These are phyloP conservation scores for Leptothorax acervorum DNA, from an alignment of 2,888 invertebrate genomes.

Conservation along the genomic window DNA sequence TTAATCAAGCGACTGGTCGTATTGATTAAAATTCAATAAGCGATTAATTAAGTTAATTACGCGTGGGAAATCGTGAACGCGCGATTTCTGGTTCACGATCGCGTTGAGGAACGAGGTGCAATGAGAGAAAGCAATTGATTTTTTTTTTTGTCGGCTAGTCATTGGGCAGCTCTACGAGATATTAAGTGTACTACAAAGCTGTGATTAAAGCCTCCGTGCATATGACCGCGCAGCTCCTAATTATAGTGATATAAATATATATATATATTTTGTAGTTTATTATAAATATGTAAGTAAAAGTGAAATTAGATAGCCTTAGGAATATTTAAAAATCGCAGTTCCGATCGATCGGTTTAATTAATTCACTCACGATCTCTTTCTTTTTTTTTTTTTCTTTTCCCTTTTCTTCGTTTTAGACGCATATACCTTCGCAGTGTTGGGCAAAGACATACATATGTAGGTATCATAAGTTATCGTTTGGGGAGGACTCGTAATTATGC, in stretches of 20 bases:
- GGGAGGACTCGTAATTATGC: not conserved
- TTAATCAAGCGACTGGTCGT: not conserved
- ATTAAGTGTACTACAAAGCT: conserved; percentile 84
- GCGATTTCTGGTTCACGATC: conserved; percentile 25
- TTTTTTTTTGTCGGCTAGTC: conserved; percentile 83
- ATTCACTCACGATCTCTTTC: conserved; percentile 65
- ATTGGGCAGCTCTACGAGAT: conserved; percentile 83
- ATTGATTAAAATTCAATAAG: conserved; percentile 41
- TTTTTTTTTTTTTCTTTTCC: conserved; percentile 28
- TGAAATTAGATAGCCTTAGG: conserved; percentile 67
- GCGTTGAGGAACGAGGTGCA: conserved; percentile 59
- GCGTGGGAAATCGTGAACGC: not conserved
- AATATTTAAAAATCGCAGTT: conserved; percentile 63
- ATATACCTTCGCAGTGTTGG: conserved; percentile 64
- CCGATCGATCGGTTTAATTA: conserved; percentile 65
- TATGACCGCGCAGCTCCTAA: conserved; percentile 83
- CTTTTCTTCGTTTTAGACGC: conserved; percentile 20
- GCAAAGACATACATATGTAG: conserved; percentile 51
- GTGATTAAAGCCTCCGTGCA: conserved; percentile 84
- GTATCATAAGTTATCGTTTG: conserved; percentile 21
- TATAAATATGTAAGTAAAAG: conserved; percentile 66
- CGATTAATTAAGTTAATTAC: conserved; percentile 33
- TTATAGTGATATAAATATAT: conserved; percentile 72
- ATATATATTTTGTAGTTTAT: conserved; percentile 68
- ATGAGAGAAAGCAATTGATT: conserved; percentile 76